Evolutionary conservation across 2,113 vertebrate species (phyloP).

Genomic region (Psophia crepitans): DNA sequence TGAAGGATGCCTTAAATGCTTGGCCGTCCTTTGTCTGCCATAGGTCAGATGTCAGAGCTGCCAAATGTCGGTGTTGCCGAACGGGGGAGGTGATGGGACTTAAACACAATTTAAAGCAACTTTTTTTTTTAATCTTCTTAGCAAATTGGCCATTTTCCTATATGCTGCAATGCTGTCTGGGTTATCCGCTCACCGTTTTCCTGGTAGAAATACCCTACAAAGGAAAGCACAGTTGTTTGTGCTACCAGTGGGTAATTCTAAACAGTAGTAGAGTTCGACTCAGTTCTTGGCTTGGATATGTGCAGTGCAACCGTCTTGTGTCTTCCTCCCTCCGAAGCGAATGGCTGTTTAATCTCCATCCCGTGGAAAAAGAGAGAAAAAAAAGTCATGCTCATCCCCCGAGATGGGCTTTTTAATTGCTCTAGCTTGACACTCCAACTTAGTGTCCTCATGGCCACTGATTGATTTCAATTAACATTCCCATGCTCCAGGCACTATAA

Average conservation of each 20-base stretch:
- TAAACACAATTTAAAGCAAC: not conserved
- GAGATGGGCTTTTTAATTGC: slow-evolving; percentile 38
- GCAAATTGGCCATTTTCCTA: not conserved
- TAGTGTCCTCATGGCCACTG: slow-evolving; percentile 19
- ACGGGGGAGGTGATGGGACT: not conserved
- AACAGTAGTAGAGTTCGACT: not conserved
- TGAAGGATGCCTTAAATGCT: not conserved
- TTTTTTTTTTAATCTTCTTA: not conserved
- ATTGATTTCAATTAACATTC: slow-evolving; percentile 66
- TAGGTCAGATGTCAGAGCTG: slow-evolving; percentile 29
- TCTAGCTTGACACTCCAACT: slow-evolving; percentile 1
- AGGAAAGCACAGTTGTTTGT: not conserved
- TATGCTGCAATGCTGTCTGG: not conserved
- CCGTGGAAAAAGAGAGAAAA: not conserved
- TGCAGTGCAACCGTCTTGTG: not conserved
- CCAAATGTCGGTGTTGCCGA: not conserved
- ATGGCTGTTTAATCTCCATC: slow-evolving; percentile 34
- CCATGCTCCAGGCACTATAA: slow-evolving; percentile 63
- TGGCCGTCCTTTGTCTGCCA: not conserved
- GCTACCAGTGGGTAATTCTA: not conserved
- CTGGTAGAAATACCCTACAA: not conserved
- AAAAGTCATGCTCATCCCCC: not conserved
- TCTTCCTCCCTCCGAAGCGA: not conserved
- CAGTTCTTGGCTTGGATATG: not conserved
- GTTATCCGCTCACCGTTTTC: not conserved